phyloP scores from a whole-genome alignment of 2,797 vertebrate species.

The Dryobates pubescens region DNA sequence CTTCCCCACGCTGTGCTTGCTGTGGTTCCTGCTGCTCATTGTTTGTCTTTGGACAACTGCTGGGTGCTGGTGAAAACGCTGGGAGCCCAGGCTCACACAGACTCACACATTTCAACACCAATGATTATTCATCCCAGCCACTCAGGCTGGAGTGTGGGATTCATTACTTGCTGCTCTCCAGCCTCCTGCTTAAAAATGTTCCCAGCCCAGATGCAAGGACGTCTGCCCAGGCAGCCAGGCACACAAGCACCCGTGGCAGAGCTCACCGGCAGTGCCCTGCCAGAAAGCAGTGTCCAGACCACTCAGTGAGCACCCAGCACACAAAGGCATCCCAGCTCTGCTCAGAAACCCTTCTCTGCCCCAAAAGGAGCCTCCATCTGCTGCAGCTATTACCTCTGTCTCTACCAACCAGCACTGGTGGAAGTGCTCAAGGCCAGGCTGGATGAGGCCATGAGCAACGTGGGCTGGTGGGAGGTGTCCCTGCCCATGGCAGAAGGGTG shows the following conservation, averaged over 20 bases:
- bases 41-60: background rate
- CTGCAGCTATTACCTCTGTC: background rate
- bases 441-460: too few species aligned
- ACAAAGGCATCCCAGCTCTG: background rate
- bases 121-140: background rate
- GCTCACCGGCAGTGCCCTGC: background rate
- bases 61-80: background rate
- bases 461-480: too few species aligned
- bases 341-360: background rate
- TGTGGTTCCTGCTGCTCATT: background rate
- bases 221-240: background rate
- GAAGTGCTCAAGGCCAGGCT: too few species aligned
- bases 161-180: constrained; percentile 1
- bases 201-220: background rate
- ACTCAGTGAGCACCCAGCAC: fast-evolving
- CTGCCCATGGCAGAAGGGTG: too few species aligned
- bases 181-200: background rate
- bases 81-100: background rate
- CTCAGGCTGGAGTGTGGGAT: background rate
- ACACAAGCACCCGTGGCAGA: fast-evolving
- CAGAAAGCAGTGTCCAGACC: background rate
- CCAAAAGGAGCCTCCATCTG: background rate
- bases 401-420: background rate
- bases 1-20: background rate
- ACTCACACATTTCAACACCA: constrained; percentile 6